Conservation (phyloP, 2,113 vertebrate species). For the Bucco capensis region DNA sequence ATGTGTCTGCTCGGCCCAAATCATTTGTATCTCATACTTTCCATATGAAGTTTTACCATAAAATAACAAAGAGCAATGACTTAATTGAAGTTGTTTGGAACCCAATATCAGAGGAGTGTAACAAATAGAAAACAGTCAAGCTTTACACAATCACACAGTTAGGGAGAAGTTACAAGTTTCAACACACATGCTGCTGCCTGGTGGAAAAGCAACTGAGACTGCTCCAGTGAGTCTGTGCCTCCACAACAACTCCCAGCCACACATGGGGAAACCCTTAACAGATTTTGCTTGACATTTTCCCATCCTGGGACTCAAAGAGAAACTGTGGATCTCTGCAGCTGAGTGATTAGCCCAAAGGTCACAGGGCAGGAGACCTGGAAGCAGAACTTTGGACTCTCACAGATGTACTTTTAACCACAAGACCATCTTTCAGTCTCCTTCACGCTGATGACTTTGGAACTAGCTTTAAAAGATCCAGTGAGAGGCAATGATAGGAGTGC, state of each 20-base stretch:
- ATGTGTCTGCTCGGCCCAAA: neutral
- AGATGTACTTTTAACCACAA: conserved; percentile 13
- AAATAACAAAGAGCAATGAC: conserved; percentile 29
- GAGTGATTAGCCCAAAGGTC: neutral
- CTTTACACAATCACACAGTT: neutral
- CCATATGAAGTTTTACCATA: conserved; percentile 28
- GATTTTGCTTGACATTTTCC: neutral
- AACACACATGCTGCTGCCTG: neutral
- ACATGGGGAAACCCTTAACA: neutral
- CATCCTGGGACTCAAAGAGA: neutral
- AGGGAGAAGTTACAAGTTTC: conserved; percentile 23
- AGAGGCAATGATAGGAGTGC: conserved; percentile 39
- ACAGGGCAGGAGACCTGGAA: neutral
- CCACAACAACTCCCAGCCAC: neutral
- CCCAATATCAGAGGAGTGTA: conserved; percentile 9
- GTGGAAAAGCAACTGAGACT: neutral
- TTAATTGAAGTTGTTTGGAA: conserved; percentile 50
- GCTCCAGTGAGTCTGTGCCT: neutral
- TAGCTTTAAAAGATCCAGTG: conserved; percentile 58
- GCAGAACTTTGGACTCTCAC: neutral
- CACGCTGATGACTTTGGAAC: conserved; percentile 51
- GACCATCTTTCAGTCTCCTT: conserved; percentile 37
- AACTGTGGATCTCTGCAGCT: neutral
- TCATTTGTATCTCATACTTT: conserved; percentile 15
- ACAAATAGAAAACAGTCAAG: conserved; percentile 39